Evolutionary conservation across 2,888 invertebrate species (phyloP), one percentile per base, ranked within the genome.

Genomic region (Catocala sponsa): DNA sequence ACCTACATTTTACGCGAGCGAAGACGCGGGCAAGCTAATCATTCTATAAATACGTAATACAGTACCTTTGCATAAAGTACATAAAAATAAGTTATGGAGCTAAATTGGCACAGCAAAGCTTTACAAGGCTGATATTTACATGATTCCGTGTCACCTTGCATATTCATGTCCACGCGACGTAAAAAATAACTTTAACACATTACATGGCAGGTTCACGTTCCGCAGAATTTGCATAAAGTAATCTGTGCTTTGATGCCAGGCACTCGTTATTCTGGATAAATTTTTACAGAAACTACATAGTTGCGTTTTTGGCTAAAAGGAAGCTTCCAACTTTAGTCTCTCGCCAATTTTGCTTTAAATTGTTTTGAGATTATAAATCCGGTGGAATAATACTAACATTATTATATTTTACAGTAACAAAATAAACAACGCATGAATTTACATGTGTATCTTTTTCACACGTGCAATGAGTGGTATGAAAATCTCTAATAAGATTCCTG

Each of bases 161-260:
- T 76, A 76, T 76, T 76, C 72, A 76, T 77, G 43, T 11, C 25
- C 59, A 32, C 61, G 60, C 15, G 15, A 4, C n/a, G 56, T 51
- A 66, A 72, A 72, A 70, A 68, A 67, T 59, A 51, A 68, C 52
- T 69, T 62, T 58, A 51, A 65, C 41, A 61, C 56, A 59, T 59
- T 51, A 63, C 52, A 56, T 55, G 53, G 46, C 63, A 12, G 51
- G 25, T 15, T 15, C 15, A 12, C 48, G 25, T 32, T 6, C 57
- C n/a, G 35, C 15, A 6, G 11, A 15, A 53, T 53, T 38, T 62
- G 38, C 49, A 57, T 57, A 44, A 49, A 43, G 38, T 62, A 53
- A 54, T 53, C 57, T 54, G n/a, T 43, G 35, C 25, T 59, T 48
- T 59, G 53, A 48, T 7, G 47, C 7, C 32, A 33, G n/a, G 10